Evolutionary conservation across 2,888 invertebrate species (phyloP).

Genomic region (Chaetogeoica ovagalla): DNA sequence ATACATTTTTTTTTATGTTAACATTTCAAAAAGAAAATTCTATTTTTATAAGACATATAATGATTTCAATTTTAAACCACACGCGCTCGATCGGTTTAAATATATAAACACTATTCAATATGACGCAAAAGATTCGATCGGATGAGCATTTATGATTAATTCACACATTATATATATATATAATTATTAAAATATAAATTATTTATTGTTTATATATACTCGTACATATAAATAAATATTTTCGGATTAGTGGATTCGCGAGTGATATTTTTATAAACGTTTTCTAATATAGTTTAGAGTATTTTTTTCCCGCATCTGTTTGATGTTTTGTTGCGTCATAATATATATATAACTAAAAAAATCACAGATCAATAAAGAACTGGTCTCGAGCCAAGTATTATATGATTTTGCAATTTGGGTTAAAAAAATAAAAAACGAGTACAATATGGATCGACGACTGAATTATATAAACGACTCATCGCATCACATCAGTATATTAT

Average conservation of each 20-base stretch:
- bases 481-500: neutral
- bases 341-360: neutral
- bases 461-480: neutral
- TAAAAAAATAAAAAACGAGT: neutral
- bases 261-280: neutral
- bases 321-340: neutral
- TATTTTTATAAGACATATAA: neutral
- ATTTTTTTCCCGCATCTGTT: neutral
- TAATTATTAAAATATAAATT: neutral
- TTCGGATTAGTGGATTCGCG: neutral
- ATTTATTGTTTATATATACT: neutral
- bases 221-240: neutral
- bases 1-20: neutral
- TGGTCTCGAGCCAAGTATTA: conserved; percentile 37
- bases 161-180: neutral
- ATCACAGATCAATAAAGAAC: conserved; percentile 29
- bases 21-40: neutral
- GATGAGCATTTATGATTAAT: neutral
- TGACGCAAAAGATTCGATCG: no score
- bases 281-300: neutral
- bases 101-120: neutral
- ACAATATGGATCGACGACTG: neutral
- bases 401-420: conserved; percentile 26
- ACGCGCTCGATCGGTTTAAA: neutral
- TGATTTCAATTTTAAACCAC: neutral